Base-by-base conservation (phyloP, 2,888 invertebrate species). In the Drosophila anceps region DNA sequence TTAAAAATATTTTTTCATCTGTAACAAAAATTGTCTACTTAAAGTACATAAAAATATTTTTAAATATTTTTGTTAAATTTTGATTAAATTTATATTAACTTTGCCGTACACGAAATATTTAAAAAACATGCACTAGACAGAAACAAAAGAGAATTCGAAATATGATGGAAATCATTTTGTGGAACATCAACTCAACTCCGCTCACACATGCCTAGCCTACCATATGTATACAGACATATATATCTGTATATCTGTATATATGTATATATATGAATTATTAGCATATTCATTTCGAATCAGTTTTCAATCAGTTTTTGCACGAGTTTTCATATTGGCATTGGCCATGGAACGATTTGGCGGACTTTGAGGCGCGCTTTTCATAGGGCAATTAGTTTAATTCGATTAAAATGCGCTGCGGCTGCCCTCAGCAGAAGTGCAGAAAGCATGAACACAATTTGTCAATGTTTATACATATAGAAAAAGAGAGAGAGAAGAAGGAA, bases 361-460 rank as follows among this genome's bases (percentile, higher is more conserved):
- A 35, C 50, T 51, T 65, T 68, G 15, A 24, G 18, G 29, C 44
- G 43, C 20, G 78, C 66, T 69, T 70, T 74, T 76, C 70, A 70
- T 79, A 66, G 76, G 73, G 86, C 87, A 88, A 85, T 85, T 85
- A 85, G 84, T 74, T 81, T 83, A 88, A 90, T 90, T 88, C 79
- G 86, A 90, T 85, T 82, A 83, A 85, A 90, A 79, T 74, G 53
- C 67, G 59, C 63, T 60, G 59, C 62, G 75, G 60, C 75, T 33
- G 79, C 27, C 41, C 20, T 15, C 43, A 8, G 67, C 31, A 31
- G 39, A 73, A 46, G 48, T 9, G 68, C 31, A 41, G 50, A 33
- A 62, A 44, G 59, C 66, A 67, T 77, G 63, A 67, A 67, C 62
- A 60, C 80, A 62, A 76, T 79, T 79, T 75, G 80, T 33, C 61